Percentiles rank a stretch among this genome's conserved stretches.
These are phyloP conservation scores for Nasonia oneida DNA, from an alignment of 2,888 invertebrate genomes.

Conservation along the genomic window DNA sequence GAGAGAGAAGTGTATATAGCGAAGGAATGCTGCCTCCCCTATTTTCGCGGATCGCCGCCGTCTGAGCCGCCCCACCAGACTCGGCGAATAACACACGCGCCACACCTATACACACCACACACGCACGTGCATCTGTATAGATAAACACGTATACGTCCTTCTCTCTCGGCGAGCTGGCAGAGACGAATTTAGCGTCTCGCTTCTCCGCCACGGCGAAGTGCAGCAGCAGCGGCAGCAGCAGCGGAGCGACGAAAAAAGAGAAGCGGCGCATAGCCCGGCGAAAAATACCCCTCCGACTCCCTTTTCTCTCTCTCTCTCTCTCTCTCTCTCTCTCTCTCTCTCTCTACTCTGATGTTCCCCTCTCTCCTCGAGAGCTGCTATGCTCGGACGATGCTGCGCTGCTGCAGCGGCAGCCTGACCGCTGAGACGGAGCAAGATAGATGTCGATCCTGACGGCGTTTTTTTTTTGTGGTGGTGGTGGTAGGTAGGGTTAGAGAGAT, in stretches of 20 bases:
- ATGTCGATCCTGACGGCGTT: slow-evolving; percentile 1
- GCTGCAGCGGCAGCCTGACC: slow-evolving; percentile 13
- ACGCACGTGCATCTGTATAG: background rate
- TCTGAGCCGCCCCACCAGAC: slow-evolving; percentile 49
- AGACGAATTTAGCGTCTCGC: slow-evolving; percentile 59
- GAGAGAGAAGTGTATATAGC: slow-evolving; percentile 60
- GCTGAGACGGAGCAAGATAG: background rate
- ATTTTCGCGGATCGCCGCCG: slow-evolving; percentile 65
- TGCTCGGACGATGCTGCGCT: slow-evolving; percentile 14
- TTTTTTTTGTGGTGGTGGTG: background rate
- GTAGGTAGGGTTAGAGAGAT: background rate
- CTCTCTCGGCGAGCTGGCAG: slow-evolving; percentile 35
- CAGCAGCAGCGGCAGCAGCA: background rate
- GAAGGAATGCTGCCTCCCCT: slow-evolving; percentile 74
- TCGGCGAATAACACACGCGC: slow-evolving; percentile 2
- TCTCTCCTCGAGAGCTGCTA: background rate
- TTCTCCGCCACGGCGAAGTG: slow-evolving; percentile 24
- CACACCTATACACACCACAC: slow-evolving; percentile 32
- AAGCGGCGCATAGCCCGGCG: slow-evolving; percentile 53
- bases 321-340: slow-evolving; percentile 60
- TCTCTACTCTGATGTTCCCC: slow-evolving; percentile 43
- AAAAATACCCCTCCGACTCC: slow-evolving; percentile 60
- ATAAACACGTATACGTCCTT: slow-evolving; percentile 29
- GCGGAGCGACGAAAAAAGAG: slow-evolving; percentile 39
- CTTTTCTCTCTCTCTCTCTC: slow-evolving; percentile 59